A percentile compares a stretch with the other conserved stretches of the same genome.
These are phyloP conservation scores for Sebastes taczanowskii DNA, from an alignment of 2,797 vertebrate species.

Conservation along the genomic window DNA sequence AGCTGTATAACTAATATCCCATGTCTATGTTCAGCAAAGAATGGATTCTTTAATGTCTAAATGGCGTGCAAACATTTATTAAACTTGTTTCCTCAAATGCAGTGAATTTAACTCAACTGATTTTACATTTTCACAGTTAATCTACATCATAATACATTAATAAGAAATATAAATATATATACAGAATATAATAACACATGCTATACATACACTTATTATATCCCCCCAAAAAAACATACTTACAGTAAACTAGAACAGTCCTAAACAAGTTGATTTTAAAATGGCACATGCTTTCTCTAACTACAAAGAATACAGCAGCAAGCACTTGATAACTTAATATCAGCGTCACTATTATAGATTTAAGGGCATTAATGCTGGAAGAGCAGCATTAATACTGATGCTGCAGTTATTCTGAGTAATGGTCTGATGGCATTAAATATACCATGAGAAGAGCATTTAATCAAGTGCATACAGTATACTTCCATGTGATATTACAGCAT, in stretches of 20 bases:
- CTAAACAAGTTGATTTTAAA: neutral
- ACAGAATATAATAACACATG: neutral
- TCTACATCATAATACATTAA: neutral
- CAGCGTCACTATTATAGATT: neutral
- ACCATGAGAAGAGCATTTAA: neutral
- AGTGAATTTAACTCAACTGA: neutral
- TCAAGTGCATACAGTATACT: neutral
- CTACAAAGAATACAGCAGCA: neutral
- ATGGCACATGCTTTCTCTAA: neutral
- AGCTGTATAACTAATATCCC: neutral
- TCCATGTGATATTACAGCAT: neutral
- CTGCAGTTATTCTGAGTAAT: neutral
- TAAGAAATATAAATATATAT: neutral
- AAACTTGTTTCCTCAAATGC: neutral
- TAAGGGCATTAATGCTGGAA: neutral
- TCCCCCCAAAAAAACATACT: neutral
- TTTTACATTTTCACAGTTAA: neutral
- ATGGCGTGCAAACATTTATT: neutral
- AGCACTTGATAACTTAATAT: conserved; percentile 6
- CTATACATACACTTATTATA: neutral
- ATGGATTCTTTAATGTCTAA: neutral
- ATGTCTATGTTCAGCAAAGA: neutral
- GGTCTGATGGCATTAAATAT: neutral
- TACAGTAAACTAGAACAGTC: neutral
- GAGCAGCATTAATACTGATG: neutral